Percentiles rank a stretch among this genome's conserved stretches.
Conservation (phyloP, 2,888 invertebrate genomes). For the Trachelus troglodyta region DNA sequence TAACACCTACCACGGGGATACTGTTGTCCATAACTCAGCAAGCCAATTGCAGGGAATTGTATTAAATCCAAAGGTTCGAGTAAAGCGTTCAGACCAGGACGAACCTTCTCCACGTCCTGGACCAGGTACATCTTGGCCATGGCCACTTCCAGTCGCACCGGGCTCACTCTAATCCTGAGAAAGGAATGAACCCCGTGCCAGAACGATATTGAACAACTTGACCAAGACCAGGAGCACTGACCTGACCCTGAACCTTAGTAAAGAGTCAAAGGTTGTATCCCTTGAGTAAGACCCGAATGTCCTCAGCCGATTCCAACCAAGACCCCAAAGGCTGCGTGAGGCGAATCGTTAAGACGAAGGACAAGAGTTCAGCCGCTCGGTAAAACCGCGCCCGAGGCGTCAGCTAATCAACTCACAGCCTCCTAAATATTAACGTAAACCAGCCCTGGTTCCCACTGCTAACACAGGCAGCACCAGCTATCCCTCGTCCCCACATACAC, state of each 20-base stretch:
- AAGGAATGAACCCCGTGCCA: neutral
- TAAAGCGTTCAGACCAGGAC: neutral
- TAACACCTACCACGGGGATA: slow-evolving; percentile 54
- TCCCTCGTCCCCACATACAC: neutral
- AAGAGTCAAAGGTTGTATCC: neutral
- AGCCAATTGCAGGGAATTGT: slow-evolving; percentile 28
- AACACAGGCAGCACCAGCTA: neutral
- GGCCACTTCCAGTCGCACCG: neutral
- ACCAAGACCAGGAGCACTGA: neutral
- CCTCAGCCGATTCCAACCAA: neutral
- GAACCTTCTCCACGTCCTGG: neutral
- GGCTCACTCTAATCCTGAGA: neutral
- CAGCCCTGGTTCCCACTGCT: slow-evolving; percentile 25
- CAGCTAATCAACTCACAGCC: slow-evolving; percentile 24
- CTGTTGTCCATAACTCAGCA: slow-evolving; percentile 43
- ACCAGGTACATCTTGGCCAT: neutral
- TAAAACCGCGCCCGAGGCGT: slow-evolving; percentile 13
- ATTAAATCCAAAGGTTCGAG: slow-evolving; percentile 18
- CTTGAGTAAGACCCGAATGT: neutral
- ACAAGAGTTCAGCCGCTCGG: slow-evolving; percentile 4
- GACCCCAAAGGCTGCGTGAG: neutral
- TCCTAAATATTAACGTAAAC: slow-evolving; percentile 24
- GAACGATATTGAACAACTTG: neutral
- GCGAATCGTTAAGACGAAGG: neutral
- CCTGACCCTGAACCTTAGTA: neutral